Conservation (phyloP, 2,113 vertebrate genomes). For the Zapornia atra region DNA sequence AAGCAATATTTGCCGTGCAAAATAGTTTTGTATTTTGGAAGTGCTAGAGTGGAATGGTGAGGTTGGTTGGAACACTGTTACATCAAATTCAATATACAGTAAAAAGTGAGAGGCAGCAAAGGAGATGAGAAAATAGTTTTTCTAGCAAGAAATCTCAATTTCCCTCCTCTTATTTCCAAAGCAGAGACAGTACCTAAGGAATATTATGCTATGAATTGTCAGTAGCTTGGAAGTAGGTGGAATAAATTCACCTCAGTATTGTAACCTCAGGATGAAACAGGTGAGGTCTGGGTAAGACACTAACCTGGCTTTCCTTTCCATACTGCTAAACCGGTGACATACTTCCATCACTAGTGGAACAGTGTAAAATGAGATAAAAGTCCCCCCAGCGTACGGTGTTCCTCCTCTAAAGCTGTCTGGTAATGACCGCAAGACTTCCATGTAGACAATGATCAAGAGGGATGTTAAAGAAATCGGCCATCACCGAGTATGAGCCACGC, state of each 20-base stretch:
- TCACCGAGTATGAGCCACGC: background rate
- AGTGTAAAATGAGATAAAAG: background rate
- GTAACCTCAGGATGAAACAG: background rate
- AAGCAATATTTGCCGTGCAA: background rate
- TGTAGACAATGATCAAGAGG: background rate
- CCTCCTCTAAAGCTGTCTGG: background rate
- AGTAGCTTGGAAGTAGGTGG: background rate
- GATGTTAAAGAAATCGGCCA: background rate
- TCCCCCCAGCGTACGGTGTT: background rate
- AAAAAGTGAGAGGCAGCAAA: background rate
- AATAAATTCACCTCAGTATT: background rate
- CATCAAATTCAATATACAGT: background rate
- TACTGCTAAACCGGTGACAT: background rate
- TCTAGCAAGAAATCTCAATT: background rate
- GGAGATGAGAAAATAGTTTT: background rate
- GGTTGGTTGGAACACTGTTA: background rate
- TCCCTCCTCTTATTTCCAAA: background rate
- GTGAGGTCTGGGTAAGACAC: background rate
- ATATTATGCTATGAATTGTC: background rate
- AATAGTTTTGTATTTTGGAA: background rate
- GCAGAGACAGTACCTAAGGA: background rate
- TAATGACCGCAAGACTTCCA: background rate
- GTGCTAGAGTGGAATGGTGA: background rate
- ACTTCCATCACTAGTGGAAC: background rate
- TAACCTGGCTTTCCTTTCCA: background rate